Conservation (phyloP, 2,888 invertebrate genomes). For the Caenorhabditis sp. region DNA sequence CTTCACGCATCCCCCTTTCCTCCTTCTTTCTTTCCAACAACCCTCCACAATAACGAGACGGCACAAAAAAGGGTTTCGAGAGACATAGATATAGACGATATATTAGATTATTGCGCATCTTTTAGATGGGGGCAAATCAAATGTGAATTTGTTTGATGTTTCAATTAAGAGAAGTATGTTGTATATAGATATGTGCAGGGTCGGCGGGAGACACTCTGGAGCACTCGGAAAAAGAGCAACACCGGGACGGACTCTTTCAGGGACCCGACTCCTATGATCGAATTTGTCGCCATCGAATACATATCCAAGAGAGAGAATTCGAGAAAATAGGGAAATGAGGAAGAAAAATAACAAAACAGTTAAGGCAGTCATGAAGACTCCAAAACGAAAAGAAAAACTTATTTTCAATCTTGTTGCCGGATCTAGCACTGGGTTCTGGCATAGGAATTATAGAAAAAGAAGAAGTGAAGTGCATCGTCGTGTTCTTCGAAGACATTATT, state of each 20-base stretch:
- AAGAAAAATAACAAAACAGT: slow-evolving; percentile 6
- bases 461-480: slow-evolving; percentile 14
- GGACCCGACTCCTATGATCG: slow-evolving; percentile 35
- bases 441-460: slow-evolving; percentile 8
- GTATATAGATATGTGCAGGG: slow-evolving; percentile 16
- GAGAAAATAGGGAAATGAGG: slow-evolving; percentile 3
- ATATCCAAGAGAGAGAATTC: slow-evolving; percentile 39
- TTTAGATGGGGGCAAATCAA: slow-evolving; percentile 57
- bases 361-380: too few relatives aligned
- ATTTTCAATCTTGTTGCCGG: neutral
- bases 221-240: slow-evolving; percentile 54
- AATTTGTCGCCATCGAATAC: slow-evolving; percentile 36
- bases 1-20: slow-evolving; percentile 31
- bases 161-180: slow-evolving; percentile 42
- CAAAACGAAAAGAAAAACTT: neutral
- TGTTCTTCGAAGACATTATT: slow-evolving; percentile 26
- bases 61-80: slow-evolving; percentile 37
- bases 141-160: slow-evolving; percentile 63
- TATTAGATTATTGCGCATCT: slow-evolving; percentile 61
- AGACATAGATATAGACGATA: slow-evolving; percentile 58
- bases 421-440: slow-evolving; percentile 2
- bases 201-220: neutral
- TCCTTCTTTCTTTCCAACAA: neutral
- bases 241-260: slow-evolving; percentile 48
- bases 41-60: slow-evolving; percentile 26